Base-by-base conservation (phyloP, 2,113 vertebrate species). In the Ascaphus truei region DNA sequence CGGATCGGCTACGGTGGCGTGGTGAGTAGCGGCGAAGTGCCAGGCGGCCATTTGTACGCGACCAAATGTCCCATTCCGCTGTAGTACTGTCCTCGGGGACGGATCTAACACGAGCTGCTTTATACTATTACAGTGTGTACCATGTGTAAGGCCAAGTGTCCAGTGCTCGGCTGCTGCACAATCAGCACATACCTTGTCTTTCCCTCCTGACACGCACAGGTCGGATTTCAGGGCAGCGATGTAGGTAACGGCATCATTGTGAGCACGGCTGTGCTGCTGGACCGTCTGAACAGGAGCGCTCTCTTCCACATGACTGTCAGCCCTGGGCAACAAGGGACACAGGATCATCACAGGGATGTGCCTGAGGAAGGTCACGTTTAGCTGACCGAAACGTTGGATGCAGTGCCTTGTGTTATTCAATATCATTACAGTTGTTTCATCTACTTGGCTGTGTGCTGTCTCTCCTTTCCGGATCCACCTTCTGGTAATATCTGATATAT, bases 191-290 rank as follows among this genome's bases (percentile, higher is more conserved):
- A 97, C 96, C 93, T 95, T 93, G 74, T 98, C 95, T 76, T 76
- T 90, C 22, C 96, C 95, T 55, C 96, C 96, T 0, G 94, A 98
- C 67, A 96, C 87, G 26, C 94, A 97, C 13, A 95, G 85, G 15
- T 97, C 92, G 33, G 93, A 84, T 31, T 73, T 85, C 76, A 98
- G 87, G 47, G 84, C 88, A 48, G 92, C 90, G 75, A 98, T 88
- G 0, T 85, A 88, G 56, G 90, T 91, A 72, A 96, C 84, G 0
- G 91, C 77, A 0, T 86, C 91, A 0, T 68, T 52, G 59, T 98
- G 96, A n/a, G 80, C 82, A 0, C 89, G 91, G 75, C 88, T 80
- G 66, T 89, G 88, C 58, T 89, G 92, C 31, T 45, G 72, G 56
- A 80, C 47, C 8, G 81, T 77, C 52, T 72, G 80, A 6, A 59